Conservation (phyloP, 2,113 vertebrate genomes). For the Oryzias curvinotus region DNA sequence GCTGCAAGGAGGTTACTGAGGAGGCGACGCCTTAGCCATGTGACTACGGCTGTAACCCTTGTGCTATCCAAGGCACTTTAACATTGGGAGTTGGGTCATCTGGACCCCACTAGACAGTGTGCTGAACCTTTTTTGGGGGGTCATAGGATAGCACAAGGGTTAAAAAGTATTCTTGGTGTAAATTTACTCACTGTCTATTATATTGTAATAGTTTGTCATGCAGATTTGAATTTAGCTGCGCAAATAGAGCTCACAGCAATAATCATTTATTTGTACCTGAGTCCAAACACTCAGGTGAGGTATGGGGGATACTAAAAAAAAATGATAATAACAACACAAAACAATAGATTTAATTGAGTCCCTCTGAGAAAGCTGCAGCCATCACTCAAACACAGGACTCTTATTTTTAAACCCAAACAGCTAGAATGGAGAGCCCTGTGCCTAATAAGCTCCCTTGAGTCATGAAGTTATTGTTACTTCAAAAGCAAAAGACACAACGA, state of each 20-base stretch:
- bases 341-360: constrained; percentile 53
- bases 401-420: constrained; percentile 53
- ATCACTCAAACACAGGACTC: constrained; percentile 46
- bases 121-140: too few relatives aligned
- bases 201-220: too few relatives aligned
- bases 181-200: too few relatives aligned
- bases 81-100: too few relatives aligned
- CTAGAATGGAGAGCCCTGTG: constrained; percentile 17
- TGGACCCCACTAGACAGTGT: too few relatives aligned
- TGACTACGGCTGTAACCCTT: too few relatives aligned
- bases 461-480: constrained; percentile 54
- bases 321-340: not conserved
- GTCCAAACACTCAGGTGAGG: constrained; percentile 21
- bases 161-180: too few relatives aligned
- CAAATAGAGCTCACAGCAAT: not conserved
- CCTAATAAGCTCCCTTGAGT: constrained; percentile 69
- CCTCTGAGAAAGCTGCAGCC: constrained; percentile 50
- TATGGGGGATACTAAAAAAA: not conserved
- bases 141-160: too few relatives aligned
- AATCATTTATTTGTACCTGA: constrained; percentile 23
- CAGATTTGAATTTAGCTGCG: too few relatives aligned
- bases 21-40: too few relatives aligned
- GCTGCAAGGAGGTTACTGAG: too few relatives aligned
- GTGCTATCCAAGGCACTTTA: too few relatives aligned
- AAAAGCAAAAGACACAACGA: constrained; percentile 40